phyloP scores from a whole-genome alignment of 2,113 vertebrate species.

The Zonotrichia leucophrys region DNA sequence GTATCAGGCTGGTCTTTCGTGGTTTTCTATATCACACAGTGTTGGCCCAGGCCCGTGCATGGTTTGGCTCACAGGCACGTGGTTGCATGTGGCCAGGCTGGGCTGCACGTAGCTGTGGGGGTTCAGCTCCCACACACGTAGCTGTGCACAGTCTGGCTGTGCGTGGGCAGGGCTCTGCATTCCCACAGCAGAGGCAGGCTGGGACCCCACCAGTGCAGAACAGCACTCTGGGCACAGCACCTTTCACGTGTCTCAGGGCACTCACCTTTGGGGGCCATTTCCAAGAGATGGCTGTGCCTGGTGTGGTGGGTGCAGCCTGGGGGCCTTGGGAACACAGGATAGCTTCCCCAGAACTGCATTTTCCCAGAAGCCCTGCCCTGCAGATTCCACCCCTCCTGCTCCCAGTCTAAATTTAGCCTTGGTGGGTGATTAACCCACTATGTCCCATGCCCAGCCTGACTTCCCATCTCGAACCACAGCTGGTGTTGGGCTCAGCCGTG shows the following conservation, averaged over 20 bases:
- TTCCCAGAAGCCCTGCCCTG: constrained; percentile 32
- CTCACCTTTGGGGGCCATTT: not conserved
- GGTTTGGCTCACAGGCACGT: not conserved
- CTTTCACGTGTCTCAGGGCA: not conserved
- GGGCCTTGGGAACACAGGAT: not conserved
- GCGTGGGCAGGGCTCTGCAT: not conserved
- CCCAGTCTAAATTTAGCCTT: constrained; percentile 51
- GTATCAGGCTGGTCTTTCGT: not conserved
- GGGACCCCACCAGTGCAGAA: not conserved
- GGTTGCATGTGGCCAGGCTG: not conserved
- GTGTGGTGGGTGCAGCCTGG: accelerated
- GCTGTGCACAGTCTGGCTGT: not conserved
- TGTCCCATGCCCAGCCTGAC: not conserved
- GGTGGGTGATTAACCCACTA: constrained; percentile 21
- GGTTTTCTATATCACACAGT: not conserved
- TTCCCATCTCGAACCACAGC: accelerated
- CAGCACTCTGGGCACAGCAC: not conserved
- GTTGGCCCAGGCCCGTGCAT: not conserved
- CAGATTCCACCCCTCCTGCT: constrained; percentile 42
- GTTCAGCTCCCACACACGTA: not conserved
- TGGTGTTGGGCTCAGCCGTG: accelerated
- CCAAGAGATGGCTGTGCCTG: not conserved
- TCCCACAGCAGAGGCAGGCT: not conserved
- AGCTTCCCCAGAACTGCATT: not conserved
- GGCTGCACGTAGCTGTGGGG: not conserved